Conservation (phyloP, 2,888 invertebrate genomes). For the Melolontha melolontha region DNA sequence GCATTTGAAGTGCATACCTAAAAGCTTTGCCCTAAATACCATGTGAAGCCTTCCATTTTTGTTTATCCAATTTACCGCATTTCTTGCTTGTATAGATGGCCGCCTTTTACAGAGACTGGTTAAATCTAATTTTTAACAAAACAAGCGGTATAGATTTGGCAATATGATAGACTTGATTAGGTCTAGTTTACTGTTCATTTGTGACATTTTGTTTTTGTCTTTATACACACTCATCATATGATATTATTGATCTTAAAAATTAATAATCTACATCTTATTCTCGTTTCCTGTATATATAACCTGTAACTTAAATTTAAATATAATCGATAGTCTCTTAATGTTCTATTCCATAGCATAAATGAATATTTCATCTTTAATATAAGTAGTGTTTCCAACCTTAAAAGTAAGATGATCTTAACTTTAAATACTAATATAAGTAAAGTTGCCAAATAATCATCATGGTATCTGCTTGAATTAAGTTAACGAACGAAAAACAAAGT, state of each 20-base stretch:
- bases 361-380: not conserved
- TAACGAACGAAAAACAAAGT: too few relatives aligned
- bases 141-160: not conserved
- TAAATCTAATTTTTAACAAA: conserved; percentile 9
- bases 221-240: conserved; percentile 1
- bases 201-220: not conserved
- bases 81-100: conserved; percentile 25
- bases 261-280: conserved; percentile 18
- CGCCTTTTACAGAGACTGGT: conserved; percentile 8
- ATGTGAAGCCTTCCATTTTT: conserved; percentile 41
- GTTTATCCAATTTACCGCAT: conserved; percentile 42
- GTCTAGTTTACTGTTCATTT: not conserved
- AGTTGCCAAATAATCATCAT: too few relatives aligned
- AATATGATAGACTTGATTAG: not conserved
- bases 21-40: conserved; percentile 35
- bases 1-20: conserved; percentile 14
- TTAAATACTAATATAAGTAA: too few relatives aligned
- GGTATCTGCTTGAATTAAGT: too few relatives aligned
- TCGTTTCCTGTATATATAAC: conserved; percentile 5
- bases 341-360: conserved; percentile 10
- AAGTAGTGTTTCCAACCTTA: too few relatives aligned
- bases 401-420: too few relatives aligned
- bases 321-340: conserved; percentile 20
- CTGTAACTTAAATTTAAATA: not conserved
- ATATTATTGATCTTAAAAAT: conserved; percentile 37